These are phyloP conservation scores for Anarsia innoxiella DNA, from an alignment of 2,888 invertebrate genomes.

Conservation along the genomic window DNA sequence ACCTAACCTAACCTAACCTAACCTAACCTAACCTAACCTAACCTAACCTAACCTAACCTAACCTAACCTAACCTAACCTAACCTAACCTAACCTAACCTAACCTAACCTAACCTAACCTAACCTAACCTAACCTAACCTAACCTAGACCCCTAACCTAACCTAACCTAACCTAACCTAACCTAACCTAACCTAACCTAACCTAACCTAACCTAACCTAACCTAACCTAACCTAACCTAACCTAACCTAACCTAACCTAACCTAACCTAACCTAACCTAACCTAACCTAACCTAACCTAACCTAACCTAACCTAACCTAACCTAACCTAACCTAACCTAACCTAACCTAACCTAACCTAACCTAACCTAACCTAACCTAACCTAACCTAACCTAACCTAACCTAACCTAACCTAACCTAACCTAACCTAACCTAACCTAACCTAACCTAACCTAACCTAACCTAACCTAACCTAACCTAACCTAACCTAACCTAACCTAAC, in stretches of 20 bases:
- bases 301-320: constrained; percentile 13
- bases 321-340: constrained; percentile 17
- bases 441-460: constrained; percentile 17
- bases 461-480: constrained; percentile 15
- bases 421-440: constrained; percentile 16
- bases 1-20: no score
- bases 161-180: no score
- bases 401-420: constrained; percentile 14
- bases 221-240: constrained; percentile 15
- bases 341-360: constrained; percentile 15
- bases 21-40: no score
- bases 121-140: no score
- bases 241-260: constrained; percentile 13
- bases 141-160: no score
- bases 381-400: constrained; percentile 14
- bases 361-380: constrained; percentile 15
- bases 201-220: constrained; percentile 16
- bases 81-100: no score
- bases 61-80: no score
- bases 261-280: constrained; percentile 14
- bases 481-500: constrained; percentile 12
- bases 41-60: no score
- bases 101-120: no score
- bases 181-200: constrained; percentile 15
- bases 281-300: constrained; percentile 13